Evolutionary conservation across 2,113 vertebrate species (phyloP).

Genomic region (Nettapus auritus): DNA sequence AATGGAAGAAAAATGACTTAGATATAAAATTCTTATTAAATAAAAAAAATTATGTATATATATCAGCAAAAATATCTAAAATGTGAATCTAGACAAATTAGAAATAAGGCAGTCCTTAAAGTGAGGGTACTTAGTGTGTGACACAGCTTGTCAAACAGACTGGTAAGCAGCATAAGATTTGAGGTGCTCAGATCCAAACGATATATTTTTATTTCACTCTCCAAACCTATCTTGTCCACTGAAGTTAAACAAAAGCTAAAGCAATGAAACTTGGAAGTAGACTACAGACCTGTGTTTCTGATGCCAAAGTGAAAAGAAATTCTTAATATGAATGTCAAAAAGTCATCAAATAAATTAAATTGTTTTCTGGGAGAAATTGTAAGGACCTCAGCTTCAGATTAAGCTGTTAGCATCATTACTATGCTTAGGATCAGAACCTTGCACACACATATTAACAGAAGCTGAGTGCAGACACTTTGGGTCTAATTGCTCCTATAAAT

Average conservation of each 20-base stretch:
- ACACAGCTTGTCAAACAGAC: background rate
- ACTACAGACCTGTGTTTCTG: background rate
- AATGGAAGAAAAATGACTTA: constrained; percentile 1
- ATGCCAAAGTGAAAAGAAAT: background rate
- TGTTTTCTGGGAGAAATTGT: background rate
- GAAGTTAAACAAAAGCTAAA: background rate
- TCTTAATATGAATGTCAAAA: background rate
- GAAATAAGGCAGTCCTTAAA: background rate
- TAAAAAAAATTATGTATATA: background rate
- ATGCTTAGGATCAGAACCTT: background rate
- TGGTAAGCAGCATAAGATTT: background rate
- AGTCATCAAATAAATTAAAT: background rate
- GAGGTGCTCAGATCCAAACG: background rate
- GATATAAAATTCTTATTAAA: background rate
- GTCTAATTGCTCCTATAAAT: rapidly evolving
- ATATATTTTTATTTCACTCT: background rate
- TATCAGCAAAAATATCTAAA: no score
- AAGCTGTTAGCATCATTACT: background rate
- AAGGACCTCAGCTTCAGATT: background rate
- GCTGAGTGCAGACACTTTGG: background rate
- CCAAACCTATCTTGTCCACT: background rate
- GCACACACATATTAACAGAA: background rate
- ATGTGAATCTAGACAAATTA: background rate
- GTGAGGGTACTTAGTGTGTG: background rate
- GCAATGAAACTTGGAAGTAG: background rate